phyloP scores from a whole-genome alignment of 1,140 invertebrate genomes.

The Drosophila bipectinata region DNA sequence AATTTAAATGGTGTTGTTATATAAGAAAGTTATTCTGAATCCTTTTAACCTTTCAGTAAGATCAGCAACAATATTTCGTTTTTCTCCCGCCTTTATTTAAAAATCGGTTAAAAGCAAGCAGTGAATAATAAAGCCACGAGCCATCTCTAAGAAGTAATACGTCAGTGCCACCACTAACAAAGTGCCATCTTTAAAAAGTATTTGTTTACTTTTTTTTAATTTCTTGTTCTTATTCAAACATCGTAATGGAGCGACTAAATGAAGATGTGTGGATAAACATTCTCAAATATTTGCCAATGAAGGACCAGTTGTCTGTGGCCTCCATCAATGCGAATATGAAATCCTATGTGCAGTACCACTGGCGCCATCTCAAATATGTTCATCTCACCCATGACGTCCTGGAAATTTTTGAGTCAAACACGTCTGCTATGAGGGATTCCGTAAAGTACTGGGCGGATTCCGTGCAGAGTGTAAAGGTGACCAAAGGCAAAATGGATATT shows the following conservation, averaged over 20 bases:
- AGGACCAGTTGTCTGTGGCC: conserved; percentile 35
- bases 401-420: conserved; percentile 12
- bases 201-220: conserved; percentile 7
- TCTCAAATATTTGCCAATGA: conserved; percentile 27
- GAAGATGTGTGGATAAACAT: conserved; percentile 50
- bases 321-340: conserved; percentile 6
- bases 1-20: not conserved
- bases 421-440: conserved; percentile 22
- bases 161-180: conserved; percentile 6
- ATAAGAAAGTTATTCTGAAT: not conserved
- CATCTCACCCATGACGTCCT: not conserved
- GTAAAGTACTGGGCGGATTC: conserved; percentile 28
- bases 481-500: not conserved
- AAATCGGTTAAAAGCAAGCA: conserved; percentile 4
- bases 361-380: conserved; percentile 11
- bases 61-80: not conserved
- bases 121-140: not conserved
- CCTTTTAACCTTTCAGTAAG: not conserved
- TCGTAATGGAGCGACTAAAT: conserved; percentile 17
- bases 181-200: not conserved
- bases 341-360: conserved; percentile 24
- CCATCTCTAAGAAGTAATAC: not conserved
- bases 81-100: not conserved
- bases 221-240: not conserved
- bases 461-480: conserved; percentile 26